Base-by-base conservation (phyloP, 2,888 invertebrate genomes). In the Chamaedrilus cognettii region DNA sequence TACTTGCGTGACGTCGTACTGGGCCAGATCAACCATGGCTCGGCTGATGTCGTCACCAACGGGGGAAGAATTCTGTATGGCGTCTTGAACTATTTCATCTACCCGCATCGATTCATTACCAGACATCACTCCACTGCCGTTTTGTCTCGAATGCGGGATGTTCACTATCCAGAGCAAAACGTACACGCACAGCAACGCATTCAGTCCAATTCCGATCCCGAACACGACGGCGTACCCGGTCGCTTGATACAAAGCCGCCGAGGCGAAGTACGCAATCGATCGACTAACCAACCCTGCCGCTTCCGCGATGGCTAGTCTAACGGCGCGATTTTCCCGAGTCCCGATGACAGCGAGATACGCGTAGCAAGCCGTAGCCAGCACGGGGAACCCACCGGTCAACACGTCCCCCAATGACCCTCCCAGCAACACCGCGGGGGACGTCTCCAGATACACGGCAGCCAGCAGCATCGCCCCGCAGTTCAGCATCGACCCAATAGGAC, bases 181-280 rank as follows among this genome's bases (percentile, higher is more conserved):
- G 23, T 60, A 60, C 4, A 60, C 30, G 42, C 1, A 1, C 33
- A 60, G 60, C 23, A 60, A n/a, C 4, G 42, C 60, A 35, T 60
- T 60, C 28, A 60, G n/a, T 15, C n/a, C 60, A 11, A 60, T 60
- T 23, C 35, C 34, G 42, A 60, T 60, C 19, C 30, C 1, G 23
- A 34, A 60, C 2, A 60, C 35, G 19, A 42, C 1, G 23, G 30
- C 15, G 11, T 34, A 34, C 19, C 60, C 60, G 19, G 35, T 15
- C 26, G 60, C 28, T 19, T 60, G 35, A 3, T 26, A 35, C 0
- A 60, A 30, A 23, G 42, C 42, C 23, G 35, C 60, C 23, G 60
- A 60, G 11, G 30, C 34, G 28, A 26, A 42, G 35, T 33, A 2
- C 11, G 60, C 23, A 19, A 60, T 60, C 26, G 60, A 26, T 23